Conservation (phyloP, 2,113 vertebrate genomes). For the Eurystomus gularis region DNA sequence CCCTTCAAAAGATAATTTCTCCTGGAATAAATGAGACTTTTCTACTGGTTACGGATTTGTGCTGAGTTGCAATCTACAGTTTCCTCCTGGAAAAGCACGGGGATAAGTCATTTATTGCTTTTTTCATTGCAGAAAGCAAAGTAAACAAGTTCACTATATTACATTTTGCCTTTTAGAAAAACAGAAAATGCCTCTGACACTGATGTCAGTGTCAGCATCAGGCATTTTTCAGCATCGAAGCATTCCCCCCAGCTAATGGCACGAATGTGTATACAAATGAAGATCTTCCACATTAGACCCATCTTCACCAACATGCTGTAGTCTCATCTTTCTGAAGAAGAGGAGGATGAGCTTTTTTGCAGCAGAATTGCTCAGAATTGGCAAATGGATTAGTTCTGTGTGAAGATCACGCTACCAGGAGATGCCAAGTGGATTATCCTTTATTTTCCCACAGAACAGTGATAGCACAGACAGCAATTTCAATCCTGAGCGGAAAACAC, state of each 20-base stretch:
- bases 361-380: not conserved
- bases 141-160: not conserved
- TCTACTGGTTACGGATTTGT: not conserved
- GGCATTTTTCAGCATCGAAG: not conserved
- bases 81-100: not conserved
- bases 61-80: not conserved
- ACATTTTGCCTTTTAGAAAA: not conserved
- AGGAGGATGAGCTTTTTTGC: not conserved
- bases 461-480: not conserved
- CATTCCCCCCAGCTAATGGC: not conserved
- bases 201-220: not conserved
- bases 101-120: not conserved
- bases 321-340: not conserved
- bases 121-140: not conserved
- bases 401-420: not conserved
- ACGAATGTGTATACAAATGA: rapidly evolving
- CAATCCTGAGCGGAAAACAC: not conserved
- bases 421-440: not conserved
- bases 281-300: not conserved
- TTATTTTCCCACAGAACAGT: not conserved
- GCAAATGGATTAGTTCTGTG: not conserved
- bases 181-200: not conserved
- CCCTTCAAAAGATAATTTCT: not conserved
- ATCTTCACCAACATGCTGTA: not conserved
- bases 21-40: not conserved